phyloP scores from a whole-genome alignment of 2,113 vertebrate species.

The Thalassoma bifasciatum region DNA sequence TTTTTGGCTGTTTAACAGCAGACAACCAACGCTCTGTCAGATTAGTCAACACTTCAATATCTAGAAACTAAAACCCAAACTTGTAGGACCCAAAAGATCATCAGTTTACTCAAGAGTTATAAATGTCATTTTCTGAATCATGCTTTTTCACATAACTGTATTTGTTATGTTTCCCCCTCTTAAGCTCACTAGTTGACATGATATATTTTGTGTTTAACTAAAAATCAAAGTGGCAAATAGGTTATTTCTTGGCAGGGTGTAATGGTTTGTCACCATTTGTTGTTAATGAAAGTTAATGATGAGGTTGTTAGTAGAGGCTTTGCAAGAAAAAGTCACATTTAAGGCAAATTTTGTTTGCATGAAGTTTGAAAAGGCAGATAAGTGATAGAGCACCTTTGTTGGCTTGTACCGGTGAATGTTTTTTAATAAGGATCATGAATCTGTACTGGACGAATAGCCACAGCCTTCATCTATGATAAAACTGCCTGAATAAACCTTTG shows the following conservation, averaged over 20 bases:
- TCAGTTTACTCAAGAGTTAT: too few relatives aligned
- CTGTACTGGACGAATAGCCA: constrained; percentile 9
- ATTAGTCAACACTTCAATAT: too few relatives aligned
- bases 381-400: background rate
- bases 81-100: too few relatives aligned
- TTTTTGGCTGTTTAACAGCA: too few relatives aligned
- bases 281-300: background rate
- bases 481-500: constrained; percentile 40
- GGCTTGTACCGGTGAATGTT: background rate
- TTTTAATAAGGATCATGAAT: constrained; percentile 30
- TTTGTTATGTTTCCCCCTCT: too few relatives aligned
- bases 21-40: too few relatives aligned
- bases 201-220: too few relatives aligned
- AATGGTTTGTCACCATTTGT: background rate
- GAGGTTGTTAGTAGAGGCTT: background rate
- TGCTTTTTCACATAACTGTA: too few relatives aligned
- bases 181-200: too few relatives aligned
- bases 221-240: too few relatives aligned
- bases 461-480: constrained; percentile 35
- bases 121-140: too few relatives aligned
- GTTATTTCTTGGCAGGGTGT: background rate
- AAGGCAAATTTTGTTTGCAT: background rate
- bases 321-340: background rate
- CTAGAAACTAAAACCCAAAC: too few relatives aligned
- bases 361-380: background rate